A percentile compares a stretch with the other conserved stretches of the same genome.
These are phyloP conservation scores for Falco naumanni DNA, from an alignment of 2,797 vertebrate species.

Conservation along the genomic window DNA sequence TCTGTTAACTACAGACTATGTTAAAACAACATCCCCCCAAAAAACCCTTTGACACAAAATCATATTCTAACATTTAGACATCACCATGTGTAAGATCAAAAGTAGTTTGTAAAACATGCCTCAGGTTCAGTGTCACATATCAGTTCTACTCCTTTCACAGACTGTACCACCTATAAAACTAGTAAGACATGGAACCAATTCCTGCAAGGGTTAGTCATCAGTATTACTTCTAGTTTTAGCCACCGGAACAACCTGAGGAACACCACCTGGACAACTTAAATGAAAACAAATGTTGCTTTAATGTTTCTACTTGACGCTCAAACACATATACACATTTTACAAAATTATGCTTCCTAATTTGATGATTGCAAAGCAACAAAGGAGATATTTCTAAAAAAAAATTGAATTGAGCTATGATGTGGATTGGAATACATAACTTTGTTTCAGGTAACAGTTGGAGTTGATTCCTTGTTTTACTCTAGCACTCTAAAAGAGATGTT, in stretches of 20 bases:
- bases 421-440: not conserved
- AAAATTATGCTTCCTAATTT: not conserved
- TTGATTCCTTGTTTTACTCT: not conserved
- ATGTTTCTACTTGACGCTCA: not conserved
- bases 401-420: not conserved
- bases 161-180: not conserved
- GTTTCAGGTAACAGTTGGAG: not conserved
- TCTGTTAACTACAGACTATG: conserved; percentile 56
- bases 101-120: not conserved
- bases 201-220: not conserved
- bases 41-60: not conserved
- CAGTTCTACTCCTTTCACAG: not conserved
- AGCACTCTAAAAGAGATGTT: not conserved
- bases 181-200: not conserved
- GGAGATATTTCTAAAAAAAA: not conserved
- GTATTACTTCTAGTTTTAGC: not conserved
- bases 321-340: not conserved
- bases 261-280: not conserved
- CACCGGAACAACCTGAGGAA: not conserved
- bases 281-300: not conserved
- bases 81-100: not conserved
- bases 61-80: not conserved
- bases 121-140: not conserved
- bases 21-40: not conserved
- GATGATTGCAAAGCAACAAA: not conserved